Base-by-base conservation (phyloP, 1,140 invertebrate species). In the Colletes gigas region DNA sequence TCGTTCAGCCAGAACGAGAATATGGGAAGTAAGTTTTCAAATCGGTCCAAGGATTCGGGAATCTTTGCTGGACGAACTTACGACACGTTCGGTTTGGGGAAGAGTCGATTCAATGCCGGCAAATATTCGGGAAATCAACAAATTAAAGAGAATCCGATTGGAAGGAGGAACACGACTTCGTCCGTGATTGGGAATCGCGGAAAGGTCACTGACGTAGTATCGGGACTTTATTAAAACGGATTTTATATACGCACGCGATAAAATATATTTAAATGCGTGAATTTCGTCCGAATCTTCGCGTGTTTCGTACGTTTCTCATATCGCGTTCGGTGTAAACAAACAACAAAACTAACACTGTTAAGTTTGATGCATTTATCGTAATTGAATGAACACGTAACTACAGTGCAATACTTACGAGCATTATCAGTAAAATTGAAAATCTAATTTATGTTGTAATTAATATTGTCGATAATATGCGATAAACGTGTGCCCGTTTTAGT, bases 131-230 rank as follows among this genome's bases (percentile, higher is more conserved):
- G 92, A 4, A 90, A 90, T 83, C 81, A 89, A 14, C 77, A 84
- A 50, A 44, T 84, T 6, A 79, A 88, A 65, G 88, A 90, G 14
- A 86, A 72, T 55, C 80, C 83, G 8, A 67, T 90, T n/a, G 88
- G 86, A 14, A 78, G 86, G 50, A 91, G 89, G 81, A 88, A 91
- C 65, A 87, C 89, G 2, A 82, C 85, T 0, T 81, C 88, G 0
- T 85, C 88, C 3, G 57, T 83, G 30, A 73, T 82, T 79, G 83
- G 75, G 30, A 89, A 89, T 70, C 88, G 90, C 14, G 90, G 87
- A n/a, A 93, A 93, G 80, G 93, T 93, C 14, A 93, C 93, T 7
- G 92, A 93, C 44, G 81, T 93, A 50, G 75, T 93, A 39, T 93
- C 93, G 0, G 92, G 92, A 1, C 88, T 93, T 44, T 93, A 93